phyloP scores from a whole-genome alignment of 2,113 vertebrate species.

The Salvelinus fontinalis region DNA sequence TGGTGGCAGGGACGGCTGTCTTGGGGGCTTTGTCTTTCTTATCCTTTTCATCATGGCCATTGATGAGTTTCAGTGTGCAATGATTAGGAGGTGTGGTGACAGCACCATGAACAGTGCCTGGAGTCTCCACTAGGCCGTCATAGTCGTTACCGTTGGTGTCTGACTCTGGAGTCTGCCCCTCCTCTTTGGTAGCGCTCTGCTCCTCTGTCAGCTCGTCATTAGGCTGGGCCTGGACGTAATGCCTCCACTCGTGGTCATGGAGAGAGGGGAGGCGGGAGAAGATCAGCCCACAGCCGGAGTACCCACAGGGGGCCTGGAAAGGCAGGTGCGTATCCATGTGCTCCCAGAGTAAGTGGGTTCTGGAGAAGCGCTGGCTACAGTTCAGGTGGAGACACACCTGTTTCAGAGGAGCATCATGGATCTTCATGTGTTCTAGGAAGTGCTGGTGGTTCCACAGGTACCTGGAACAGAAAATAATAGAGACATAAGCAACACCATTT shows the following conservation, averaged over 20 bases:
- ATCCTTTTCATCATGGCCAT: constrained; percentile 43
- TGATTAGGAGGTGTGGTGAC: neutral
- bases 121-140: neutral
- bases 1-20: neutral
- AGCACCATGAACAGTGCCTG: neutral
- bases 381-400: constrained; percentile 90
- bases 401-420: constrained; percentile 82
- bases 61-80: constrained; percentile 20
- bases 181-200: no score
- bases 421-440: constrained; percentile 89
- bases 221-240: constrained; percentile 70
- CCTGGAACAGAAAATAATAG: constrained; percentile 30
- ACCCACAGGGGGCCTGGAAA: constrained; percentile 77
- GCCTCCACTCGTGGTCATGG: constrained; percentile 89
- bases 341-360: constrained; percentile 79
- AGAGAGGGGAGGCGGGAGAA: constrained; percentile 80
- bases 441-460: constrained; percentile 76
- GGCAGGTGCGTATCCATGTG: constrained; percentile 79
- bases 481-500: no score
- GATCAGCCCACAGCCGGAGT: constrained; percentile 82
- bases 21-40: neutral
- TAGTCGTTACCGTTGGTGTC: neutral
- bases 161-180: neutral
- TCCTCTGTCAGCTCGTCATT: constrained; percentile 32
- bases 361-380: constrained; percentile 83